Conservation (phyloP, 2,888 invertebrate species). For the Smittia aterrima region DNA sequence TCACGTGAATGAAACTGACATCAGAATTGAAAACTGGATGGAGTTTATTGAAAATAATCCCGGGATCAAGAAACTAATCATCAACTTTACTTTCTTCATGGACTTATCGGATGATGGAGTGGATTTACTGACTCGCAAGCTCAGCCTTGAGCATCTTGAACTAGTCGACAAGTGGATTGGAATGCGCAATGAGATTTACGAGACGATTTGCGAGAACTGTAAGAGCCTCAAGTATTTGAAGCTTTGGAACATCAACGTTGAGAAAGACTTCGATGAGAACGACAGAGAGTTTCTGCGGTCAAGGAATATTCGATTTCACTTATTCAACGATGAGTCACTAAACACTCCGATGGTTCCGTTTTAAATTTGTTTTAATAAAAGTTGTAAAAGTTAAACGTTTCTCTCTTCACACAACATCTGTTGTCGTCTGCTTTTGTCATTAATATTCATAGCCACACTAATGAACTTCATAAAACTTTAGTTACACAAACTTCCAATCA, state of each 20-base stretch:
- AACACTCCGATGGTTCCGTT: constrained; percentile 29
- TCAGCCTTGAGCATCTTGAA: constrained; percentile 20
- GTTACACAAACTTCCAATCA: too few relatives aligned
- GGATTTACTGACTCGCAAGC: not conserved
- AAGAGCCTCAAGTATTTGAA: constrained; percentile 1
- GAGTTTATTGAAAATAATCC: constrained; percentile 12
- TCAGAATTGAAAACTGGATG: not conserved
- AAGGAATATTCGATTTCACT: constrained; percentile 12
- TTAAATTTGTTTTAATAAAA: too few relatives aligned
- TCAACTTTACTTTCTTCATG: constrained; percentile 18
- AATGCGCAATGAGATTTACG: constrained; percentile 16
- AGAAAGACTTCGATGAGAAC: constrained; percentile 21
- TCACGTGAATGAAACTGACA: constrained; percentile 4
- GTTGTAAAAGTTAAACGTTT: too few relatives aligned
- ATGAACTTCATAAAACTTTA: too few relatives aligned
- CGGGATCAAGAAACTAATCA: constrained; percentile 20
- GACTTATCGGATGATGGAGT: constrained; percentile 5
- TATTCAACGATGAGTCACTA: constrained; percentile 28
- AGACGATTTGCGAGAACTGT: constrained; percentile 30
- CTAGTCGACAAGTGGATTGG: constrained; percentile 26
- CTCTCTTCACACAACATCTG: too few relatives aligned
- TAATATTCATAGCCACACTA: too few relatives aligned
- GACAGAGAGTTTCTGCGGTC: constrained; percentile 14
- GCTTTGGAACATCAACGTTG: constrained; percentile 27
- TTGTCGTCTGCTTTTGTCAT: too few relatives aligned